Evolutionary conservation across 2,113 vertebrate genomes (phyloP).

Genomic region (Psilopogon haemacephalus): DNA sequence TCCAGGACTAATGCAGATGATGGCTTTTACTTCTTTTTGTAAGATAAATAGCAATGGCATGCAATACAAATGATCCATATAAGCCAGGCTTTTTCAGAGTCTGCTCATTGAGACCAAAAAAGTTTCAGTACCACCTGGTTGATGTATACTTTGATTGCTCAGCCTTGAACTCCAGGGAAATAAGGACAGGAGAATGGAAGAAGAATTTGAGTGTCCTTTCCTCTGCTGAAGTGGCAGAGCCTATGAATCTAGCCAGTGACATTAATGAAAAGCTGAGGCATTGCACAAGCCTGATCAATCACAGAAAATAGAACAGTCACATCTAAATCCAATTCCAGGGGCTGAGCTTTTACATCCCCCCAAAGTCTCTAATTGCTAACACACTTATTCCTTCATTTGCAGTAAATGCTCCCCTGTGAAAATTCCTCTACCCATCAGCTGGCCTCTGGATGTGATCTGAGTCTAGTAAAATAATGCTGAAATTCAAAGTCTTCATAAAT

Average conservation of each 20-base stretch:
- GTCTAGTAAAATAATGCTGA: not conserved
- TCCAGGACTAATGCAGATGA: not conserved
- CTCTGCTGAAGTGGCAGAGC: not conserved
- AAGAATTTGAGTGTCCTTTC: slow-evolving; percentile 40
- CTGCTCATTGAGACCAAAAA: not conserved
- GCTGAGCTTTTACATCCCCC: slow-evolving; percentile 29
- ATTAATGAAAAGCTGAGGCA: slow-evolving; percentile 71
- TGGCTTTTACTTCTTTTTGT: not conserved
- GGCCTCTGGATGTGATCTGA: not conserved
- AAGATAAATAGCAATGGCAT: not conserved
- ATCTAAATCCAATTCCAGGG: slow-evolving; percentile 19
- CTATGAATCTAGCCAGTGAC: slow-evolving; percentile 50
- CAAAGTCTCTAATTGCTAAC: slow-evolving; percentile 49
- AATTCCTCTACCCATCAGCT: not conserved
- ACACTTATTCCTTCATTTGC: slow-evolving; percentile 46
- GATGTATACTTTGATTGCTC: slow-evolving; percentile 36
- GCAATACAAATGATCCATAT: not conserved
- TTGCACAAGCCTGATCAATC: slow-evolving; percentile 40
- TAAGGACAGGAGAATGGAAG: slow-evolving; percentile 26
- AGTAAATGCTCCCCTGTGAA: slow-evolving; percentile 44
- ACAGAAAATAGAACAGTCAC: slow-evolving; percentile 25
- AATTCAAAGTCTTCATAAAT: slow-evolving; percentile 7
- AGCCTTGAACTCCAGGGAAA: slow-evolving; percentile 48
- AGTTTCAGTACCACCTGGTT: slow-evolving; percentile 30
- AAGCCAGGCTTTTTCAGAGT: not conserved